Evolutionary conservation across 2,113 vertebrate species (phyloP).

Genomic region (Oxyura jamaicensis): DNA sequence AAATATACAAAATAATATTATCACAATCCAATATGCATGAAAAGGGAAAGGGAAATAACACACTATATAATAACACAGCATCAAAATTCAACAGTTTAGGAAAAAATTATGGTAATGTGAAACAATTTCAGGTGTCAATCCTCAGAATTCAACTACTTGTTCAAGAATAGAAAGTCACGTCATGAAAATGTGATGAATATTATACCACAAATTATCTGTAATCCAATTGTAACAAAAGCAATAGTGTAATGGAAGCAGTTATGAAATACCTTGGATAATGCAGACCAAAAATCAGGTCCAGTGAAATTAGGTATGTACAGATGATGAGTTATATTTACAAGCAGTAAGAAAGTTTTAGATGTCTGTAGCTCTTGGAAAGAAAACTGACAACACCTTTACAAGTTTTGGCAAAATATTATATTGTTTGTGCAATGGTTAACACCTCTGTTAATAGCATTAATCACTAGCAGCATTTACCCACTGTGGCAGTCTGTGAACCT

Average conservation of each 20-base stretch:
- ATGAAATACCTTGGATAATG: not conserved
- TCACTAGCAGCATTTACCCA: not conserved
- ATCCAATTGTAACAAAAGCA: not conserved
- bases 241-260: not conserved
- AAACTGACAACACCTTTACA: not conserved
- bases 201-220: no score
- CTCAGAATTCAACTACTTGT: not conserved
- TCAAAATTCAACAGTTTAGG: not conserved
- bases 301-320: not conserved
- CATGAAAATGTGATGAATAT: not conserved
- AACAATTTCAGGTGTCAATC: not conserved
- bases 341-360: no score
- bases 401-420: not conserved
- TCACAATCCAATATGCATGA: not conserved
- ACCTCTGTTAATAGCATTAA: not conserved
- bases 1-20: not conserved
- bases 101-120: not conserved
- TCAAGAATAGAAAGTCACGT: not conserved
- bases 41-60: not conserved
- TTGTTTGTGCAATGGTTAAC: not conserved
- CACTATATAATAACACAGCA: no score
- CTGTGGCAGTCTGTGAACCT: not conserved
- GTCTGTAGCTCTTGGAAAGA: not conserved
- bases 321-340: not conserved
- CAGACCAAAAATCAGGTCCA: not conserved